Evolutionary conservation across 2,888 invertebrate genomes (phyloP).

Genomic region (Nymphalis c-album): DNA sequence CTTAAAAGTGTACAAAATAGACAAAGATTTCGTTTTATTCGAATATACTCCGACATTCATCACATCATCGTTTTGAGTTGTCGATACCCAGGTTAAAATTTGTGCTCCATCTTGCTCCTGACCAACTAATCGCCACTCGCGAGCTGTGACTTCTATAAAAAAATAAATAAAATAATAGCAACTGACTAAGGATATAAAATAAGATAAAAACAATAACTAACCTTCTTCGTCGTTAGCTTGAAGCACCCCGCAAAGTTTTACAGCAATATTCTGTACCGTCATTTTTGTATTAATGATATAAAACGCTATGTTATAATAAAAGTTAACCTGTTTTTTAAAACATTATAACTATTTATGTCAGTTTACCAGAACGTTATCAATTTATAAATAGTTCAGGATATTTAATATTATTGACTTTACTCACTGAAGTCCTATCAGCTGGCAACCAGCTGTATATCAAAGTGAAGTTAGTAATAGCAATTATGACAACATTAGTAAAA

Average conservation of each 20-base stretch:
- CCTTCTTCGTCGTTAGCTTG: slow-evolving; percentile 75
- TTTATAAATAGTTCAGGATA: slow-evolving; percentile 43
- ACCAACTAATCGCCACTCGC: slow-evolving; percentile 90
- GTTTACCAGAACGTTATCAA: slow-evolving; percentile 54
- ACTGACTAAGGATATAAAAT: not conserved
- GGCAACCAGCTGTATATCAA: slow-evolving; percentile 73
- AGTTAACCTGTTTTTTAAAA: not conserved
- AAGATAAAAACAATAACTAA: slow-evolving; percentile 45
- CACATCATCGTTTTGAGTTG: slow-evolving; percentile 54
- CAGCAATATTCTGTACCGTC: slow-evolving; percentile 79
- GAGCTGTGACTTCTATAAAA: slow-evolving; percentile 81
- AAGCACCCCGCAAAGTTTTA: slow-evolving; percentile 81
- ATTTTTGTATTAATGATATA: slow-evolving; percentile 46
- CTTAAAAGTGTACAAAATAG: slow-evolving; percentile 83
- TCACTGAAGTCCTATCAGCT: slow-evolving; percentile 76
- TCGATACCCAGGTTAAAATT: slow-evolving; percentile 85
- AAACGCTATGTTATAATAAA: too few relatives aligned
- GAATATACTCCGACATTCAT: slow-evolving; percentile 83
- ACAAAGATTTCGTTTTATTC: slow-evolving; percentile 81
- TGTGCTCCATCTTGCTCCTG: slow-evolving; percentile 90
- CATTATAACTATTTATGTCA: slow-evolving; percentile 36
- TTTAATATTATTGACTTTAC: slow-evolving; percentile 73
- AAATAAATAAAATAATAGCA: not conserved
- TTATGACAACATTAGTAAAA: slow-evolving; percentile 52
- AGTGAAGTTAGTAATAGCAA: slow-evolving; percentile 57